phyloP scores from a whole-genome alignment of 1,140 invertebrate genomes.

The Leptopilina clavipes region DNA sequence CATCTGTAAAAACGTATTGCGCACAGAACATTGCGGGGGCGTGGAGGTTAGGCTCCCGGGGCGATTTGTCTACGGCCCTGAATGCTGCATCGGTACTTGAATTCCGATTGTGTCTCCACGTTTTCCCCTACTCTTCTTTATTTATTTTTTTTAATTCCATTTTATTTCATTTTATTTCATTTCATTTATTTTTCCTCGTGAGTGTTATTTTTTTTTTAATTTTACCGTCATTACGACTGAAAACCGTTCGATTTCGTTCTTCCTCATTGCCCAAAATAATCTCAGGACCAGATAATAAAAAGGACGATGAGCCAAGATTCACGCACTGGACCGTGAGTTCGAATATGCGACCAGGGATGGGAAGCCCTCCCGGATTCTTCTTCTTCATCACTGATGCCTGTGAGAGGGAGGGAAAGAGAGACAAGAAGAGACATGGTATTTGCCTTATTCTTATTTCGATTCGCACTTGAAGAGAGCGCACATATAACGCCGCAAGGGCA shows the following conservation, averaged over 20 bases:
- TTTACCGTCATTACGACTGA: constrained; percentile 40
- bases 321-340: background rate
- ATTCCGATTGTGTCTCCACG: constrained; percentile 21
- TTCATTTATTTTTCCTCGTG: background rate
- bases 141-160: background rate
- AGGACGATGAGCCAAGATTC: constrained; percentile 49
- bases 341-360: background rate
- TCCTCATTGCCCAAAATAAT: constrained; percentile 53
- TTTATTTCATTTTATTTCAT: background rate
- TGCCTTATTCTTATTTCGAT: too few species aligned
- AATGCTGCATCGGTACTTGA: constrained; percentile 31
- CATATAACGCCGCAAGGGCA: too few species aligned
- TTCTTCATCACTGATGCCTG: too few species aligned
- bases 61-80: constrained; percentile 33
- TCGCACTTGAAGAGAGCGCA: too few species aligned
- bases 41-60: constrained; percentile 20
- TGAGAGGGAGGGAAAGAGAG: too few species aligned
- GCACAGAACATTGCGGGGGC: constrained; percentile 32
- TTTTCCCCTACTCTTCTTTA: background rate
- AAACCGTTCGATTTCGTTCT: constrained; percentile 29
- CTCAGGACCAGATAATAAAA: constrained; percentile 55
- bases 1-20: constrained; percentile 3
- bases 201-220: background rate
- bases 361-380: constrained; percentile 20
- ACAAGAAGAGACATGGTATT: too few species aligned